Evolutionary conservation across 2,888 invertebrate species (phyloP), one percentile per base, ranked within the genome.

Genomic region (Lepidochitona cinerea): DNA sequence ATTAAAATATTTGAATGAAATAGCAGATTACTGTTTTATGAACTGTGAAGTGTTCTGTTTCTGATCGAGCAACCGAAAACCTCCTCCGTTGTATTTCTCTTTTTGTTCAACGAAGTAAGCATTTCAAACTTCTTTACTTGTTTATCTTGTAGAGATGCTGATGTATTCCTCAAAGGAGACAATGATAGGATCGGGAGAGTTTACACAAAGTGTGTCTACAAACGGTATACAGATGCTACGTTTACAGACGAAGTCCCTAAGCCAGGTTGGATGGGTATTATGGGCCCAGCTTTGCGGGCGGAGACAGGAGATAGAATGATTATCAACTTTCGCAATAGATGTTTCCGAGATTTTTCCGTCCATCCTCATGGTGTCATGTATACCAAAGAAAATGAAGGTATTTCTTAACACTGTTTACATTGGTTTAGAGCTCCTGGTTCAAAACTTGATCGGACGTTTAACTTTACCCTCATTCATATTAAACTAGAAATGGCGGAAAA

Each of bases 351-450:
- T n/a, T 81, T 76, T 54, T 74, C 75, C 26, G 69, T 82, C 14
- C 81, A 82, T 71, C 80, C 82, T 4, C 82, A 82, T 37, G 82
- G 82, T 18, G 73, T 81, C n/a, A 73, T 73, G 36, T 84, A 84
- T 52, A 53, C 59, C 23, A 82, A 84, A 68, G 52, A 65, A 9
- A 65, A 73, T 29, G 84, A 84, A 78, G 84, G 83, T 80, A 67
- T 33, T 5, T n/a, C n/a, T n/a, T n/a, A n/a, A n/a, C n/a, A n/a
- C n/a, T n/a, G n/a, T n/a, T n/a, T n/a, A n/a, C n/a, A n/a, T n/a
- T n/a, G n/a, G n/a, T n/a, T n/a, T n/a, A n/a, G n/a, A n/a, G n/a
- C n/a, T n/a, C n/a, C n/a, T n/a, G n/a, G n/a, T n/a, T n/a, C n/a
- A n/a, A n/a, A n/a, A n/a, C n/a, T n/a, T n/a, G n/a, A n/a, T n/a